Conservation (phyloP, 2,888 invertebrate species). For the Nesidiocoris tenuis region DNA sequence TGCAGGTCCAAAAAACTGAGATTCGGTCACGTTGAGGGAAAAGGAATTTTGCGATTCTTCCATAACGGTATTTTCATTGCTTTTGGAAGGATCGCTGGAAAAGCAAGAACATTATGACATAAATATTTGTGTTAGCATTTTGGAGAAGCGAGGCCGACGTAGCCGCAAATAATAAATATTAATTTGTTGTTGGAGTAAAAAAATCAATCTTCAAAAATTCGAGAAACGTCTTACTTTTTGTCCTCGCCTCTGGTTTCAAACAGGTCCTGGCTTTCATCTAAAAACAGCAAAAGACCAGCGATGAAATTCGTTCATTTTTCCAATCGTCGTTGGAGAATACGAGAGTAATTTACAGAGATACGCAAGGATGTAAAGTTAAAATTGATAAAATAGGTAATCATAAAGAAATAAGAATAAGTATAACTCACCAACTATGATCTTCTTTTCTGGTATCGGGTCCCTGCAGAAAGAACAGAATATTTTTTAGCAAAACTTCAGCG, state of each 20-base stretch:
- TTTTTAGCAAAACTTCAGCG: too few species aligned
- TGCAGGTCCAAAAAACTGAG: slow-evolving; percentile 26
- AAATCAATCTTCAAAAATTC: background rate
- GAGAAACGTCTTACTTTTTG: slow-evolving; percentile 5
- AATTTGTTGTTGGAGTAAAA: background rate
- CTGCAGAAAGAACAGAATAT: background rate
- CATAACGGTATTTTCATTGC: background rate
- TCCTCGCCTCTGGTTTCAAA: slow-evolving; percentile 20
- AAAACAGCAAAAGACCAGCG: background rate
- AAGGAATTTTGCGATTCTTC: slow-evolving; percentile 29
- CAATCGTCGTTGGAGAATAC: background rate
- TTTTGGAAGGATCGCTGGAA: slow-evolving; percentile 3
- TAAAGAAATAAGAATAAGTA: too few species aligned
- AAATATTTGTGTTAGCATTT: too few species aligned
- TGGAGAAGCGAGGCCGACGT: too few species aligned
- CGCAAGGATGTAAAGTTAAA: too few species aligned
- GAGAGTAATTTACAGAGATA: background rate
- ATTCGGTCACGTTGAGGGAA: slow-evolving; percentile 22
- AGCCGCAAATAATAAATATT: too few species aligned
- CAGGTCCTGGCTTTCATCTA: slow-evolving; percentile 33
- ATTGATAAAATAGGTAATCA: too few species aligned
- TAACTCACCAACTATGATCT: background rate
- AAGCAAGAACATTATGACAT: background rate
- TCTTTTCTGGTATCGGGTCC: background rate
- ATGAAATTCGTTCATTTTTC: background rate